phyloP scores from a whole-genome alignment of 2,113 vertebrate species.

The Tachuris rubrigastra region DNA sequence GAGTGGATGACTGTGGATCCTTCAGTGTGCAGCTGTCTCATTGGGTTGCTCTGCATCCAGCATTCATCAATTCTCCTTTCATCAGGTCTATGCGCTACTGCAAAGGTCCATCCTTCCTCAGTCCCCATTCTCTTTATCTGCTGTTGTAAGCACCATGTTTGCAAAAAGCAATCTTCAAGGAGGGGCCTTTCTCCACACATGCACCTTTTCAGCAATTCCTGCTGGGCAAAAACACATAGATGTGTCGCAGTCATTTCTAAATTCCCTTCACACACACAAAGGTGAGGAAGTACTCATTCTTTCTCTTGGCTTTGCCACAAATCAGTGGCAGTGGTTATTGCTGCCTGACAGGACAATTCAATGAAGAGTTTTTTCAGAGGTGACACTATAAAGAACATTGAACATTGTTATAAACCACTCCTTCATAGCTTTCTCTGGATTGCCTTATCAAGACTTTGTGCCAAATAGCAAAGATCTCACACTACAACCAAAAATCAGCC shows the following conservation, averaged over 20 bases:
- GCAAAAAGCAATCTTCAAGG: background rate
- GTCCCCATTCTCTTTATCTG: background rate
- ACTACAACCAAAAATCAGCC: background rate
- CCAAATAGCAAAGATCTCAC: background rate
- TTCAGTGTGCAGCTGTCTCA: fast-evolving
- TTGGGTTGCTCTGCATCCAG: background rate
- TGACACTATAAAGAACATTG: background rate
- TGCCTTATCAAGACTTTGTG: background rate
- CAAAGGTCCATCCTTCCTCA: background rate
- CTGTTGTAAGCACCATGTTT: background rate
- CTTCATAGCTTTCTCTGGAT: background rate
- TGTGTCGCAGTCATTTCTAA: background rate
- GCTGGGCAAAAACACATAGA: background rate
- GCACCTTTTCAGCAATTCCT: background rate
- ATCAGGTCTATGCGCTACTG: background rate
- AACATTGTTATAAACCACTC: background rate
- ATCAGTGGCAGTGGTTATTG: background rate
- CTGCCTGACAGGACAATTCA: background rate
- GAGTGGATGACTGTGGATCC: background rate
- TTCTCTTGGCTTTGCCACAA: background rate
- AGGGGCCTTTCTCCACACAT: background rate
- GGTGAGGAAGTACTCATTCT: background rate
- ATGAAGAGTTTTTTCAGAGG: constrained; percentile 8
- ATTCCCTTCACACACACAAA: background rate
- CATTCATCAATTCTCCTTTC: background rate